These are phyloP conservation scores for Hyphantria cunea DNA, from an alignment of 1,140 invertebrate genomes.

Conservation along the genomic window DNA sequence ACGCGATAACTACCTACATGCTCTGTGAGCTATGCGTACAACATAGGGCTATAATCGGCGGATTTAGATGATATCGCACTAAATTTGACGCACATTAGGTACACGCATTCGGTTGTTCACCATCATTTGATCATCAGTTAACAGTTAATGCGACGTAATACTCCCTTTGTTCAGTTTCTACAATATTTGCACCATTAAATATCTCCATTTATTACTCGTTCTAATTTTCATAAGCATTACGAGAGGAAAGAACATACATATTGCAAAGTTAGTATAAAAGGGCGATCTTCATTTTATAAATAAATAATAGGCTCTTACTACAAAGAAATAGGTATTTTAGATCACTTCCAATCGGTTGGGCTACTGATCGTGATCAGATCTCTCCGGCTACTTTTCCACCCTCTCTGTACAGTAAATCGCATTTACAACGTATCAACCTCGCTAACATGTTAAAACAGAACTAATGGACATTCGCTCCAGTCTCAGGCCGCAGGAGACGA, in stretches of 20 bases:
- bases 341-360: conserved; percentile 50
- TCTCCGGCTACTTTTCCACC: conserved; percentile 75
- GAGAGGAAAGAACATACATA: too few species aligned
- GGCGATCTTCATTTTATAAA: conserved; percentile 15
- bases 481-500: conserved; percentile 80
- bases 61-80: conserved; percentile 70
- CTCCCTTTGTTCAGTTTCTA: conserved; percentile 49
- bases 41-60: conserved; percentile 18
- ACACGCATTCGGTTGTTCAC: conserved; percentile 23
- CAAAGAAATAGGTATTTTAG: conserved; percentile 31
- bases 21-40: too few species aligned
- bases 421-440: conserved; percentile 81
- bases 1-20: too few species aligned
- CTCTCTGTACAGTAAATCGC: conserved; percentile 78
- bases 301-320: conserved; percentile 20
- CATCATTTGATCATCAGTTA: conserved; percentile 61
- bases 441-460: conserved; percentile 82
- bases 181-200: too few species aligned
- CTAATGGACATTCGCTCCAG: conserved; percentile 82
- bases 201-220: too few species aligned
- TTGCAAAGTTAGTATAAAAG: too few species aligned
- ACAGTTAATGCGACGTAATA: conserved; percentile 67
- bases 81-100: conserved; percentile 46
- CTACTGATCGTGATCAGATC: conserved; percentile 70
- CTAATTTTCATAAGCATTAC: too few species aligned